Evolutionary conservation across 1,140 invertebrate genomes (phyloP).

Genomic region (Chelonus insularis): DNA sequence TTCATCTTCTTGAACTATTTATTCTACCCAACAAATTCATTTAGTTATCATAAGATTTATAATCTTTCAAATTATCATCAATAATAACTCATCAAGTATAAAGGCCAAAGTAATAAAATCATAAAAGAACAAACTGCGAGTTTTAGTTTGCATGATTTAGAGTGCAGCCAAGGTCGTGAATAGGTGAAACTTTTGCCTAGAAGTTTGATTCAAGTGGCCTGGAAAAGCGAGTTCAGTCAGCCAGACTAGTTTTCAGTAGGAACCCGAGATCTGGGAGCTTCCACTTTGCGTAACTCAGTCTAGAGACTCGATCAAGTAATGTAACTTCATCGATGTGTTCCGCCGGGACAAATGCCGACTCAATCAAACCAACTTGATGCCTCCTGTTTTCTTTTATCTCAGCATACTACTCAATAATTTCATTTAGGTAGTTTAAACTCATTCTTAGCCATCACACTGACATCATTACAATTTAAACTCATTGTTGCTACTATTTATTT

Average conservation of each 20-base stretch:
- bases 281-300: slow-evolving; percentile 59
- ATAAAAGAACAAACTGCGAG: background rate
- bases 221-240: slow-evolving; percentile 53
- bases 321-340: slow-evolving; percentile 60
- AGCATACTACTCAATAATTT: slow-evolving; percentile 16
- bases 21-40: no score
- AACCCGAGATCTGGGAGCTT: slow-evolving; percentile 13
- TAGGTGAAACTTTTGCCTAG: slow-evolving; percentile 43
- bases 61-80: no score
- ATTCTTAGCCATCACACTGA: no score
- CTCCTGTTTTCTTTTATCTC: slow-evolving; percentile 33
- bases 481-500: no score
- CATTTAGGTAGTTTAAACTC: background rate
- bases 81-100: no score
- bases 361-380: slow-evolving; percentile 48
- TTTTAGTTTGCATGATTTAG: slow-evolving; percentile 4
- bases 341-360: slow-evolving; percentile 52
- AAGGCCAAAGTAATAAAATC: no score
- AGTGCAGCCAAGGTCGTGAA: background rate
- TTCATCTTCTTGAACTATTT: no score
- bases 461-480: no score
- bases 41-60: no score
- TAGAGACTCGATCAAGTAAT: slow-evolving; percentile 47
- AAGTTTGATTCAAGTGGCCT: slow-evolving; percentile 51
- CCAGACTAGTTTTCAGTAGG: slow-evolving; percentile 50